Conservation (phyloP, 2,113 vertebrate genomes). For the Perca schrenkii region DNA sequence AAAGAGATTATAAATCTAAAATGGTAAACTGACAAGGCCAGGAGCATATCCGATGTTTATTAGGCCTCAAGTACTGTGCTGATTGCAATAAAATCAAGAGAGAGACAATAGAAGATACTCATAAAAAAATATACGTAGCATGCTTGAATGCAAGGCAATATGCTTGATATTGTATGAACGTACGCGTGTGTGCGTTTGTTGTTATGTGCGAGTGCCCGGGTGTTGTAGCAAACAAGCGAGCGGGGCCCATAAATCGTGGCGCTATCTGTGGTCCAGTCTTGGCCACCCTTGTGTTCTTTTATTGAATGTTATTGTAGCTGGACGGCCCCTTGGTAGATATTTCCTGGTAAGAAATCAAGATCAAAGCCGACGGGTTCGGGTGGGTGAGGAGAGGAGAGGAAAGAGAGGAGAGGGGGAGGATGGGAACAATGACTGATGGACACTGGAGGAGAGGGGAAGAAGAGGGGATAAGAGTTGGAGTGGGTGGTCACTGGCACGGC, state of each 20-base stretch:
- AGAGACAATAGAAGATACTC: neutral
- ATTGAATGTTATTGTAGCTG: conserved; percentile 77
- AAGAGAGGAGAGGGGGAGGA: conserved; percentile 31
- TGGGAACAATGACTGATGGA: conserved; percentile 79
- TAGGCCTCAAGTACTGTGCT: neutral
- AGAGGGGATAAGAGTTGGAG: conserved; percentile 74
- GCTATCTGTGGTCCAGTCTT: conserved; percentile 71
- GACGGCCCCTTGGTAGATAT: conserved; percentile 71
- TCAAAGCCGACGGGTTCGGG: conserved; percentile 55
- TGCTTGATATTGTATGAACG: neutral
- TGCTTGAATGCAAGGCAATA: neutral
- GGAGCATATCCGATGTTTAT: neutral
- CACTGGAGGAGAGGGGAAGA: conserved; percentile 67
- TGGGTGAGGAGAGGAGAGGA: conserved; percentile 3
- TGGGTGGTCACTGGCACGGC: conserved; percentile 69
- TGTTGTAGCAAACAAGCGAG: conserved; percentile 44
- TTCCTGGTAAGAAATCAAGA: conserved; percentile 80
- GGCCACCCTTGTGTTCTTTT: conserved; percentile 74
- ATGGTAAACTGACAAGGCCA: neutral
- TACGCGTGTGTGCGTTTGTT: neutral
- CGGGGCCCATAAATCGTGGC: conserved; percentile 69
- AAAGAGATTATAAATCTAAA: neutral
- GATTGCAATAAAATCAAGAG: neutral
- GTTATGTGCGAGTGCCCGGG: neutral
- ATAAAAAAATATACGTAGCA: conserved; percentile 6